Conservation (phyloP, 2,797 vertebrate species). For the Moxostoma hubbsi region DNA sequence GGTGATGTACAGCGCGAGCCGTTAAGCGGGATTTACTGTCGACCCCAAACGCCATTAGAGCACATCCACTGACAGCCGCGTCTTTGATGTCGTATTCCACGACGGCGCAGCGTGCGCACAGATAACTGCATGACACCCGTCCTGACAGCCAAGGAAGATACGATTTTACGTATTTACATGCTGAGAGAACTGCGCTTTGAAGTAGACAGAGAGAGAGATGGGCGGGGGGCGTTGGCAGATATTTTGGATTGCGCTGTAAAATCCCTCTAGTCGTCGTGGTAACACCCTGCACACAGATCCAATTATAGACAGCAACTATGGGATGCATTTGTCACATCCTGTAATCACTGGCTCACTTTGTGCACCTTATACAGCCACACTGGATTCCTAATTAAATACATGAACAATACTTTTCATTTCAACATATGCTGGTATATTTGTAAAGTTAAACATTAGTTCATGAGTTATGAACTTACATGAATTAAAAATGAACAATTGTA, state of each 20-base stretch:
- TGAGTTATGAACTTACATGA: no score
- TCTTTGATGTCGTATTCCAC: conserved; percentile 53
- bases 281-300: conserved; percentile 43
- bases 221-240: conserved; percentile 25
- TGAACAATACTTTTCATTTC: no score
- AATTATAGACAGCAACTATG: conserved; percentile 52
- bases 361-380: neutral
- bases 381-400: neutral
- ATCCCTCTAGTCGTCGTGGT: conserved; percentile 48
- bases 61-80: conserved; percentile 45
- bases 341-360: neutral
- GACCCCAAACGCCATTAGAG: conserved; percentile 54
- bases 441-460: no score
- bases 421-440: no score
- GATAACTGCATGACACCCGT: conserved; percentile 39
- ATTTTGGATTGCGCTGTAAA: conserved; percentile 46
- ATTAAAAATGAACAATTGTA: no score
- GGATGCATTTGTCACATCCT: conserved; percentile 25
- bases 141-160: conserved; percentile 26
- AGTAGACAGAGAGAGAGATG: conserved; percentile 25
- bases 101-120: conserved; percentile 19
- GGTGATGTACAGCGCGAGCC: conserved; percentile 34
- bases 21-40: conserved; percentile 58
- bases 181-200: conserved; percentile 36
- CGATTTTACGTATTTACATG: conserved; percentile 37